These are phyloP conservation scores for Drosophila stalkeri DNA, from an alignment of 2,888 invertebrate species.

Conservation along the genomic window DNA sequence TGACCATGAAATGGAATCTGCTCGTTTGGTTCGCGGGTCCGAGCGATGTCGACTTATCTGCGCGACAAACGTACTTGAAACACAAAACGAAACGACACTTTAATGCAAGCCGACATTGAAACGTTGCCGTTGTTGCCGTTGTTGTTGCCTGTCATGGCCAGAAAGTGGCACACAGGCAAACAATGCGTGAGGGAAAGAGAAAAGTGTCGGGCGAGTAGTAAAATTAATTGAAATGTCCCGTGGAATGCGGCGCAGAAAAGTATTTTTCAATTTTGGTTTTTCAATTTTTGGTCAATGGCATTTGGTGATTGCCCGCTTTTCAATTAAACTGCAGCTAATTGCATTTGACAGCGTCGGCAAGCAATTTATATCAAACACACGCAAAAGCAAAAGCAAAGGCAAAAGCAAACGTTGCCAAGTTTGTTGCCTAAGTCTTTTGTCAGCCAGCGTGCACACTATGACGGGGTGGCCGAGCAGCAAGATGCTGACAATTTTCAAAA, in stretches of 20 bases:
- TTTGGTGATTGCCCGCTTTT: conserved; percentile 55
- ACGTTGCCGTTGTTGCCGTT: conserved; percentile 57
- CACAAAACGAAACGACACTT: conserved; percentile 82
- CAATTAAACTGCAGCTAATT: conserved; percentile 76
- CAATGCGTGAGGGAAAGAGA: conserved; percentile 63
- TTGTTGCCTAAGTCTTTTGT: conserved; percentile 77
- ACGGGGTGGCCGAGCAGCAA: conserved; percentile 47
- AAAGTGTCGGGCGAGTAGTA: conserved; percentile 57
- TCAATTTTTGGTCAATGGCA: conserved; percentile 68
- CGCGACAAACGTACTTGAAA: conserved; percentile 82
- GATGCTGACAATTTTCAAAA: conserved; percentile 65
- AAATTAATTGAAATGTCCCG: conserved; percentile 70
- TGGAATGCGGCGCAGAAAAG: conserved; percentile 49
- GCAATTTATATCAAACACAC: conserved; percentile 42
- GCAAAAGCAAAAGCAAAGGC: conserved; percentile 20
- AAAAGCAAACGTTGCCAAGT: conserved; percentile 44
- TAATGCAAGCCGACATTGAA: conserved; percentile 82
- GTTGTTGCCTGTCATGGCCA: conserved; percentile 46
- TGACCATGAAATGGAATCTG: conserved; percentile 82
- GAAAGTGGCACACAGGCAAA: conserved; percentile 65
- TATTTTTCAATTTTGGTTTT: conserved; percentile 50
- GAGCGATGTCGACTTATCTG: conserved; percentile 57
- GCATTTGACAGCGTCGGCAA: conserved; percentile 70
- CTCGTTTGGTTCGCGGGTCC: conserved; percentile 47
- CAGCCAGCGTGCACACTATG: conserved; percentile 36